Base-by-base conservation (phyloP, 1,140 invertebrate genomes). In the Drosophila nigrodunni region DNA sequence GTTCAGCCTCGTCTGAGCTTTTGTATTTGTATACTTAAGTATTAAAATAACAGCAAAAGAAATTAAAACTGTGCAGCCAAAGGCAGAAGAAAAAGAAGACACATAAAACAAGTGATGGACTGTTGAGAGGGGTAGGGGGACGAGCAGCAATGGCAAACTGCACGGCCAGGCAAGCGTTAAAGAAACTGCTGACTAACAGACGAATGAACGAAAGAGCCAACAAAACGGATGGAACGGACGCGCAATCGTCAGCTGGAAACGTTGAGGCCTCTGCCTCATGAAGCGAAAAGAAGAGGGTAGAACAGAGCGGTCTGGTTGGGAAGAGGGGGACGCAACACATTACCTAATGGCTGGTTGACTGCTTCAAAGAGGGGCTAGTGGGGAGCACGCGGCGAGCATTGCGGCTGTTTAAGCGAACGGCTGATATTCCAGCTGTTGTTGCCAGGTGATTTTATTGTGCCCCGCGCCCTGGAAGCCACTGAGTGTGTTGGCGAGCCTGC, bases 401-500 rank as follows among this genome's bases (percentile, higher is more conserved):
- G 13, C 10, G 58, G 13, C 21, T 49, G 34, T 47, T 54, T 61
- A 46, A 72, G 37, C 59, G 66, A 90, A 85, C 90, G 86, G 90
- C 90, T 90, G 90, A 91, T 91, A 78, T 91, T 91, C 90, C 90
- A 91, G 90, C 90, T 91, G 90, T 88, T 88, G 90, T 91, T 91
- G 87, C 90, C 90, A 91, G 90, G 90, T 91, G 90, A 91, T 91
- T 91, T 85, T 74, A 58, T 54, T 39, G 30, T 52, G 6, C 8
- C 39, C 65, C 54, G 44, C 50, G 50, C 52, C 18, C 7, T 80
- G 86, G 81, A 85, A 85, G 74, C 50, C 54, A 41, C 64, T 61
- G 76, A 77, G 78, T 78, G 74, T 44, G 7, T 76, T 78, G 77
- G n/a, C 58, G 67, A 89, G 85, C 62, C 77, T 88, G 83, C 83